These are phyloP conservation scores for Anableps anableps DNA, from an alignment of 2,797 vertebrate species.

Conservation along the genomic window DNA sequence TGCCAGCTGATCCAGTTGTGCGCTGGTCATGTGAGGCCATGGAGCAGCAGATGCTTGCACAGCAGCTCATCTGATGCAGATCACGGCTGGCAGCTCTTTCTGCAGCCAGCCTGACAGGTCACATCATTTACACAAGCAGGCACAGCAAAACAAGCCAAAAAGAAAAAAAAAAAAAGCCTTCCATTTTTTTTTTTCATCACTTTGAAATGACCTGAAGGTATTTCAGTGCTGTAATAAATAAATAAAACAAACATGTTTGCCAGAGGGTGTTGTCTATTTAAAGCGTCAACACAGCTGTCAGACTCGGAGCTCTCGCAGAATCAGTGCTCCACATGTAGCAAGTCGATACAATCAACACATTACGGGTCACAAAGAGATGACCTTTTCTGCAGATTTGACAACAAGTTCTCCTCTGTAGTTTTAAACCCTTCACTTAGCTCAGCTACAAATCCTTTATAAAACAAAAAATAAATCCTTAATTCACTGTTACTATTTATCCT, in stretches of 20 bases:
- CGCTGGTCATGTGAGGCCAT: constrained; percentile 31
- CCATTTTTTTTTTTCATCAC: constrained; percentile 32
- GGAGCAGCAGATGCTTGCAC: constrained; percentile 75
- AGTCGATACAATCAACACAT: constrained; percentile 22
- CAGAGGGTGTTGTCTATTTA: constrained; percentile 42
- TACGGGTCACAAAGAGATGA: not conserved
- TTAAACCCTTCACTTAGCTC: constrained; percentile 19
- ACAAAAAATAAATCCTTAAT: constrained; percentile 34
- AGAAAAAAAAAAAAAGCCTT: constrained; percentile 28
- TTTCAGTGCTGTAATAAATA: constrained; percentile 32
- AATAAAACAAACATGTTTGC: constrained; percentile 24
- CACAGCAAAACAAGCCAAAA: constrained; percentile 5
- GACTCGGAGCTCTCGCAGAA: constrained; percentile 41
- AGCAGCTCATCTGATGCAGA: constrained; percentile 73
- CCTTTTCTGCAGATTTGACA: constrained; percentile 16
- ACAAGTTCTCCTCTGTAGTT: constrained; percentile 5
- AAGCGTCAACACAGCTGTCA: constrained; percentile 35
- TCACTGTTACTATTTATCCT: constrained; percentile 34
- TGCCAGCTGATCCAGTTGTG: constrained; percentile 49
- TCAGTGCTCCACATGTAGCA: constrained; percentile 17
- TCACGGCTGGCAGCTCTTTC: constrained; percentile 66
- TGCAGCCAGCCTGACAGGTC: constrained; percentile 66
- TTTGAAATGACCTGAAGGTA: constrained; percentile 72
- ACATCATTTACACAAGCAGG: constrained; percentile 61
- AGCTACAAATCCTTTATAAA: constrained; percentile 39